Percentiles rank a stretch among this genome's conserved stretches.
Evolutionary conservation across 2,888 invertebrate species (phyloP).

Genomic region (Nesidiocoris tenuis): DNA sequence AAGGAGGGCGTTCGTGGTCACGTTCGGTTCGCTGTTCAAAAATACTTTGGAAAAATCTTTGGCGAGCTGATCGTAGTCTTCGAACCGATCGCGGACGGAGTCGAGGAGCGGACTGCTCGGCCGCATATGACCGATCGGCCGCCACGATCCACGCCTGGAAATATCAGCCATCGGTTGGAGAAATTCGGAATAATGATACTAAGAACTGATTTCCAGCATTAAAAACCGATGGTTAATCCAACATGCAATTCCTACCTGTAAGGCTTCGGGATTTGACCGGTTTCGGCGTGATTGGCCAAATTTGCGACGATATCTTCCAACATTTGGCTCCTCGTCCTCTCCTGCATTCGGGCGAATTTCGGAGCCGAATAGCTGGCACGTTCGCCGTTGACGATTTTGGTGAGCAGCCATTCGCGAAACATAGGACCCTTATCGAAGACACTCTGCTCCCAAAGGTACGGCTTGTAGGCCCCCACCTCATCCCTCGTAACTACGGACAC

Average conservation of each 20-base stretch:
- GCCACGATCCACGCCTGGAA: constrained; percentile 75
- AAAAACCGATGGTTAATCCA: constrained; percentile 1
- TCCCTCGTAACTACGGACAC: constrained; percentile 90
- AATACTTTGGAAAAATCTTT: constrained; percentile 90
- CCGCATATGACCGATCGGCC: constrained; percentile 91
- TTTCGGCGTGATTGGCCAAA: constrained; percentile 89
- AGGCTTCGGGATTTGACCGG: constrained; percentile 93
- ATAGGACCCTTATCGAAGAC: constrained; percentile 91
- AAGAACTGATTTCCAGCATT: not conserved
- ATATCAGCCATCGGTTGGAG: not conserved
- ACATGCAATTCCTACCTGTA: constrained; percentile 64
- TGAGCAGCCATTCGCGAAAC: constrained; percentile 92
- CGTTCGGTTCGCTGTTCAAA: constrained; percentile 78
- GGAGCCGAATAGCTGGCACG: constrained; percentile 91
- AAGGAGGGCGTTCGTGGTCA: constrained; percentile 73
- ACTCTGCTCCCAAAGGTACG: constrained; percentile 92
- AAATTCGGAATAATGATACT: not conserved
- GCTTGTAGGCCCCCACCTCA: constrained; percentile 93
- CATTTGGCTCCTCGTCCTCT: constrained; percentile 84
- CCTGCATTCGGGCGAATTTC: constrained; percentile 93
- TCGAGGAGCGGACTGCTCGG: constrained; percentile 89
- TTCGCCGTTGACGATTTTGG: constrained; percentile 92
- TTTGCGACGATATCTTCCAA: constrained; percentile 91
- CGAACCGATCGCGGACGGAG: constrained; percentile 89
- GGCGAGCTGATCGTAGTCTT: constrained; percentile 89